Percentiles rank a stretch among this genome's conserved stretches.
Conservation (phyloP, 2,113 vertebrate genomes). For the Rhabdornis inornatus region DNA sequence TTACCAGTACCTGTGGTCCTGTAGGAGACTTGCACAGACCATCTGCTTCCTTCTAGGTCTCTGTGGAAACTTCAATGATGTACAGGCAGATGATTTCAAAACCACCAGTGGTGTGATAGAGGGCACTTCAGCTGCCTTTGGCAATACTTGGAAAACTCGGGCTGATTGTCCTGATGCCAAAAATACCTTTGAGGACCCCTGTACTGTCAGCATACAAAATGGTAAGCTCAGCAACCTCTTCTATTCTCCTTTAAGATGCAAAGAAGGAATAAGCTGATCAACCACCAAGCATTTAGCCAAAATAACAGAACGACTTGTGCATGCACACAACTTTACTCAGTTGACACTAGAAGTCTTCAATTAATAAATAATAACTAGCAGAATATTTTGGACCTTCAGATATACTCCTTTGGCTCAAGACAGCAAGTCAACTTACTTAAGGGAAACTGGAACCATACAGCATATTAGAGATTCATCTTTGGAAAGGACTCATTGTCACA, state of each 20-base stretch:
- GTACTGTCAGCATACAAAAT: slow-evolving; percentile 82
- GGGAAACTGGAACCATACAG: not conserved
- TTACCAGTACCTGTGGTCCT: not conserved
- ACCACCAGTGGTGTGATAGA: slow-evolving; percentile 83
- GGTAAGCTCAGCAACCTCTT: slow-evolving; percentile 67
- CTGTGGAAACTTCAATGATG: slow-evolving; percentile 91
- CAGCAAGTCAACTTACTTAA: not conserved
- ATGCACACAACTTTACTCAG: not conserved
- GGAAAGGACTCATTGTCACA: not conserved
- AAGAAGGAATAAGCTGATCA: not conserved
- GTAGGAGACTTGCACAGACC: not conserved
- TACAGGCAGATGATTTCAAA: slow-evolving; percentile 85
- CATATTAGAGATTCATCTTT: not conserved
- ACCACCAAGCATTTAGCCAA: not conserved
- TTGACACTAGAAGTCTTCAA: not conserved
- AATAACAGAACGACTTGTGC: not conserved
- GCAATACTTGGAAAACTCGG: slow-evolving; percentile 85
- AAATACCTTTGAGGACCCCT: slow-evolving; percentile 81
- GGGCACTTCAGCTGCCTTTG: slow-evolving; percentile 83
- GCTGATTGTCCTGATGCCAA: slow-evolving; percentile 75
- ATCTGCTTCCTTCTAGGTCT: slow-evolving; percentile 74
- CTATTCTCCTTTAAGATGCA: not conserved
- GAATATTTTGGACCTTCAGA: not conserved
- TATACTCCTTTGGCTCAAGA: not conserved
- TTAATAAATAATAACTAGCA: not conserved